Conservation (phyloP, 2,888 invertebrate genomes). For the Lithophane semibrunnea region DNA sequence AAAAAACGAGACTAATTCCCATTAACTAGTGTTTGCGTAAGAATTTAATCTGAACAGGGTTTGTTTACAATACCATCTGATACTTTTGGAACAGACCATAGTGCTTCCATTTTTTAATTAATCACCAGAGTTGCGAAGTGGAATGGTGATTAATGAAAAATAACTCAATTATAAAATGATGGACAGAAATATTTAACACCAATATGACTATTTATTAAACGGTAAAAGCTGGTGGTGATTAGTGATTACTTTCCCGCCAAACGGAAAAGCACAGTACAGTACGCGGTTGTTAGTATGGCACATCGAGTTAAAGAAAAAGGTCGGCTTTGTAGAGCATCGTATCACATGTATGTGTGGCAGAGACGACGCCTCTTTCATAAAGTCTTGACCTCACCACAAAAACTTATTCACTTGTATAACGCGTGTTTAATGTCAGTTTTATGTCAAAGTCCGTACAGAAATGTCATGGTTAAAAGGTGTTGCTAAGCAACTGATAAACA, state of each 20-base stretch:
- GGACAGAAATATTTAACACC: slow-evolving; percentile 31
- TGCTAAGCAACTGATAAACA: no score
- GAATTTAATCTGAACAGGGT: background rate
- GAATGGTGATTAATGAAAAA: slow-evolving; percentile 23
- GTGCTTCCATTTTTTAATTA: slow-evolving; percentile 18
- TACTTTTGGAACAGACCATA: background rate
- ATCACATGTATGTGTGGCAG: background rate
- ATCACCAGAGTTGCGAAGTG: background rate
- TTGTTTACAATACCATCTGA: background rate
- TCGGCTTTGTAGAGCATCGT: background rate
- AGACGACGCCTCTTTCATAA: no score
- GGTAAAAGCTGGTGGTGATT: background rate
- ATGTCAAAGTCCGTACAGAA: no score
- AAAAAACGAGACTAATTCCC: no score
- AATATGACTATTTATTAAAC: slow-evolving; percentile 5
- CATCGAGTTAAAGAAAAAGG: background rate
- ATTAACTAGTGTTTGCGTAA: no score
- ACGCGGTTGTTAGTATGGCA: background rate
- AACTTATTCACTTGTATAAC: no score
- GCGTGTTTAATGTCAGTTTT: no score
- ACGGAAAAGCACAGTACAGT: background rate
- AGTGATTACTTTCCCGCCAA: slow-evolving; percentile 16
- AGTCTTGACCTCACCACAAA: no score
- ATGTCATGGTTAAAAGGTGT: no score
- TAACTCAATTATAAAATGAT: slow-evolving; percentile 17